Evolutionary conservation across 2,113 vertebrate genomes (phyloP), one percentile per base, ranked within the genome.

Genomic region (Brienomyrus brachyistius): DNA sequence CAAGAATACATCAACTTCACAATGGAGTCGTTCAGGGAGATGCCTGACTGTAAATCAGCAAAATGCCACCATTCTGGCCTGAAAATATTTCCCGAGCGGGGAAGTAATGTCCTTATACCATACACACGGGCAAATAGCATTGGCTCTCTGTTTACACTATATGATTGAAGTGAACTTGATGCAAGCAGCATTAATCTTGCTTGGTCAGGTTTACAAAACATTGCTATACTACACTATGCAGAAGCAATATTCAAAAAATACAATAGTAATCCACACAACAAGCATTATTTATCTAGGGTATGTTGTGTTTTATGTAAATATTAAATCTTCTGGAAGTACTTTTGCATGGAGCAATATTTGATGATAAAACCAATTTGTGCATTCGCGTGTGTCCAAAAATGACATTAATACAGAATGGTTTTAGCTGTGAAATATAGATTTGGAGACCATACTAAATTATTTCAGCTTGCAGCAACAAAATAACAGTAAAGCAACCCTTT

Each of bases 1-100:
- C 50, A 83, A 21, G 45, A 83, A 80, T 89, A 56, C 66, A 89
- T 89, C 74, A 86, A 52, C 40, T 51, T 74, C 56, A 86, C 21
- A 90, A 89, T 89, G 43, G 13, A 90, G 83, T 74, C 6, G 10
- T 74, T 21, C 47, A 40, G 83, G 56, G 84, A 47, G 40, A 66
- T 50, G 45, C 54, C 9, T 74, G 15, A 74, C 47, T 17, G 50
- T 54, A 82, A 82, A 89, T 89, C 62, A 48, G 47, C 45, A 87
- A 56, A 21, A 87, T 52, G 31, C 31, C 31, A 52, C 19, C 50
- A 83, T 11, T 9, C n/a, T 54, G 27, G 85, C 15, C 85, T 54
- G 85, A 40, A 52, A 87, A 87, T 27, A 86, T 80, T 31, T 77
- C 27, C 70, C 35, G 10, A 27, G 62, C 1, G 62, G 77, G 40